phyloP scores from a whole-genome alignment of 2,797 vertebrate genomes.

The Phyllotis vaccarum region DNA sequence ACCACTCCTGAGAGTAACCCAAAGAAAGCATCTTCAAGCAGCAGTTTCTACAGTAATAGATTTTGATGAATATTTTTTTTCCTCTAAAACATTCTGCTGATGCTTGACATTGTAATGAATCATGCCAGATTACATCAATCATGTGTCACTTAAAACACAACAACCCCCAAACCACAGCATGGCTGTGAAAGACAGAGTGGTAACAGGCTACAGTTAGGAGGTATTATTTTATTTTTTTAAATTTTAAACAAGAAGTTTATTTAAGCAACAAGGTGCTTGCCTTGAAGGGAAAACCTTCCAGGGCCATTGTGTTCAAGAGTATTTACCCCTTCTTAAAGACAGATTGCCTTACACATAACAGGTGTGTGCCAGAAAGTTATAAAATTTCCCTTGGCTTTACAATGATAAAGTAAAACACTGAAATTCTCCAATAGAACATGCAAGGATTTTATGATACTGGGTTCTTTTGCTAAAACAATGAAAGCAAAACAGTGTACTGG shows the following conservation, averaged over 20 bases:
- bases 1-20: slow-evolving; percentile 53
- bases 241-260: not conserved
- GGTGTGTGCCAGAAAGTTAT: not conserved
- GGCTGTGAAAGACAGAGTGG: slow-evolving; percentile 54
- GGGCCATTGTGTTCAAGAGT: not conserved
- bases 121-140: slow-evolving; percentile 65
- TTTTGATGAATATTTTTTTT: slow-evolving; percentile 73
- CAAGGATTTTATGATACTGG: not conserved
- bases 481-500: not conserved
- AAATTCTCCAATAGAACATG: not conserved
- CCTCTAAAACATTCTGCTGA: slow-evolving; percentile 66
- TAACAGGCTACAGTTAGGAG: slow-evolving; percentile 51
- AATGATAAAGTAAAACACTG: not conserved
- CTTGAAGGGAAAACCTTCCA: not conserved
- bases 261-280: slow-evolving; percentile 14
- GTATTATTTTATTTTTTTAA: slow-evolving; percentile 4
- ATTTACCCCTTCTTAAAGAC: not conserved
- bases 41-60: slow-evolving; percentile 74
- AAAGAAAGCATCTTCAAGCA: slow-evolving; percentile 67
- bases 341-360: not conserved
- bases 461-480: not conserved
- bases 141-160: slow-evolving; percentile 55
- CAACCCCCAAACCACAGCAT: slow-evolving; percentile 37
- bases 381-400: not conserved
- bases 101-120: slow-evolving; percentile 45